Evolutionary conservation across 2,888 invertebrate species (phyloP), one percentile per base, ranked within the genome.

Genomic region (Caenorhabditis becei): DNA sequence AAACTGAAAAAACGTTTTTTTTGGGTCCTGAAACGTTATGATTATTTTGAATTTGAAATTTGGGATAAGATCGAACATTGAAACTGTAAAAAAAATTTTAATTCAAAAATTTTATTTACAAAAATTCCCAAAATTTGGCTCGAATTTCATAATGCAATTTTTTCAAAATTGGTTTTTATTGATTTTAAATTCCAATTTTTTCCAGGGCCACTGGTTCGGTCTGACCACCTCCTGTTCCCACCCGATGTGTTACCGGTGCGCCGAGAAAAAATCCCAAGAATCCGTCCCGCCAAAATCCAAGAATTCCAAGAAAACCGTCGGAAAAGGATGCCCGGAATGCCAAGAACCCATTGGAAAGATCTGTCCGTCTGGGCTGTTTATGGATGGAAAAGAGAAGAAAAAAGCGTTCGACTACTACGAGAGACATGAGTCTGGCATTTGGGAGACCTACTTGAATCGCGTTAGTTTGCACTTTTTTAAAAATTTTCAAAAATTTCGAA

Each of bases 171-270:
- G 4, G 53, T 24, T 4, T 3, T 20, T 24, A 3, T 5, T 20
- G 23, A 53, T 53, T 53, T 53, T 53, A 11, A 35, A 35, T 35
- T 35, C 4, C 35, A 28, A 28, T 28, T 56, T 56, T 26, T 32
- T 58, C 8, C 18, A 58, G 35, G 14, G 14, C 35, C 35, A 16
- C 41, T 61, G 61, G 61, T 61, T 61, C 44, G 61, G 44, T 1
- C 16, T 59, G 20, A n/a, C 37, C 32, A 18, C 14, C 28, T 24
- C 4, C 2, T 59, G 59, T 41, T 14, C 37, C 2, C 59, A 59
- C 59, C n/a, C 18, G 1, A 32, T 59, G 7, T 54, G 54, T n/a
- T 26, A 16, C 28, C 2, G 2, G n/a, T 54, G 54, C n/a, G 23
- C 32, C 16, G 28, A 35, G 20, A 24, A 20, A 32, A 35, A 37